Evolutionary conservation across 30 jellyfish, hydroid and myxozoan genomes (phyloP).

Genomic region (Nemopilema nomurai): DNA sequence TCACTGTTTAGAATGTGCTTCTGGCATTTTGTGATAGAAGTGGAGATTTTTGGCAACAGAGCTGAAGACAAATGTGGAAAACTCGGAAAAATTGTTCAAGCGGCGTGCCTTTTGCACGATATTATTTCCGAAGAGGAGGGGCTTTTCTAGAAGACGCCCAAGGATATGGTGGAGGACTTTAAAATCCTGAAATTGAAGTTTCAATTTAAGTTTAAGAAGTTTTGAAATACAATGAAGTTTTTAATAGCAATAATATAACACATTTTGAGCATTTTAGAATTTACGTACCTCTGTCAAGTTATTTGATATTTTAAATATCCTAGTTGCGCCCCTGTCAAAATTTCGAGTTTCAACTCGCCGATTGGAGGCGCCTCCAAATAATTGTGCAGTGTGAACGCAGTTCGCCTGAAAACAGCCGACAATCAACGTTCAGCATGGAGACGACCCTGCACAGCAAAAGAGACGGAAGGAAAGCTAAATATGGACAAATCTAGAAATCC

Average conservation of each 20-base stretch:
- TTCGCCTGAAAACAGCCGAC: too few relatives aligned
- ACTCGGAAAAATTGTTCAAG: conserved; percentile 13
- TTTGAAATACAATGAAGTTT: not conserved
- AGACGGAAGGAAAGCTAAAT: too few relatives aligned
- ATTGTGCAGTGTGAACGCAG: too few relatives aligned
- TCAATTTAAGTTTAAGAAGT: too few relatives aligned
- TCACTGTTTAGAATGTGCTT: conserved; percentile 20
- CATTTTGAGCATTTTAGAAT: not conserved
- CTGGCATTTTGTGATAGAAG: not conserved
- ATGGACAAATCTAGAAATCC: too few relatives aligned
- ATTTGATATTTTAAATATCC: not conserved
- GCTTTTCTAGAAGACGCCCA: not conserved
- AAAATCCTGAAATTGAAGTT: too few relatives aligned
- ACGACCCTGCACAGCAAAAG: too few relatives aligned
- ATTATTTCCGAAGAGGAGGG: conserved; percentile 19
- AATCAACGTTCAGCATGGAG: too few relatives aligned
- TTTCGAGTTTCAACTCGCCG: too few relatives aligned
- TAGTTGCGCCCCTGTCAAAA: too few relatives aligned
- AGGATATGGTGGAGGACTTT: not conserved
- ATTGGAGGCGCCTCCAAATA: too few relatives aligned
- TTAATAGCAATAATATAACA: not conserved
- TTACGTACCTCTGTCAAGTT: not conserved
- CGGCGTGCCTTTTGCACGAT: conserved; percentile 3
- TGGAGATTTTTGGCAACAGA: conserved; percentile 13
- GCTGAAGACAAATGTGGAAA: not conserved